Evolutionary conservation across 2,797 vertebrate genomes (phyloP).

Genomic region (Epinephelus coioides): DNA sequence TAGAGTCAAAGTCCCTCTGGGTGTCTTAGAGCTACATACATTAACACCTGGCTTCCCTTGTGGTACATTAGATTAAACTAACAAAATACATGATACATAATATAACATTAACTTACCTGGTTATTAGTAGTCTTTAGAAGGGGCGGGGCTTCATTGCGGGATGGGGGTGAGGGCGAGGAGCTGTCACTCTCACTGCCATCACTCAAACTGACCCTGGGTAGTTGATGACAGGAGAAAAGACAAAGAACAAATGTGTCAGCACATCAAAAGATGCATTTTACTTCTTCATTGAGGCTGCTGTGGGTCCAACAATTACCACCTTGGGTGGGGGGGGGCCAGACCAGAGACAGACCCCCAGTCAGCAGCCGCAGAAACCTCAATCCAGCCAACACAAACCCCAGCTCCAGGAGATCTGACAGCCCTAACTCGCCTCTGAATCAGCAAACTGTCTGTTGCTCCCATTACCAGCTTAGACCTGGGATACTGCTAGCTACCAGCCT

Average conservation of each 20-base stretch:
- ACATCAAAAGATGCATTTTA: neutral
- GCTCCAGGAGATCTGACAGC: no score
- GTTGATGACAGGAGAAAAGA: neutral
- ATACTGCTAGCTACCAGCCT: no score
- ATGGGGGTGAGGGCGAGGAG: conserved; percentile 88
- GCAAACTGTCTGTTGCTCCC: no score
- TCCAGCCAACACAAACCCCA: no score
- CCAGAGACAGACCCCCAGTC: no score
- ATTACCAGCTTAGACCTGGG: no score
- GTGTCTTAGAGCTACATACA: neutral
- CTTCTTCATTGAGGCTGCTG: neutral
- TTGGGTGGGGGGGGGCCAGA: no score
- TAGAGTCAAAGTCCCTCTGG: neutral
- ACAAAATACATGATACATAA: neutral
- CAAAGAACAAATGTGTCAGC: neutral
- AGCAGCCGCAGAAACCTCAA: no score
- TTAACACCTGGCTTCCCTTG: neutral
- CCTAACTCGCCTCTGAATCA: no score
- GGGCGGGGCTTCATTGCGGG: conserved; percentile 87
- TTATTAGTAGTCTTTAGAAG: conserved; percentile 92
- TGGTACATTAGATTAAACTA: neutral
- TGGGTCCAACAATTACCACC: no score
- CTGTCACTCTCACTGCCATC: conserved; percentile 96
- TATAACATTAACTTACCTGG: conserved; percentile 86
- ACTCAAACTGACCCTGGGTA: conserved; percentile 92